Base-by-base conservation (phyloP, 2,113 vertebrate species). In the Lepus americanus region DNA sequence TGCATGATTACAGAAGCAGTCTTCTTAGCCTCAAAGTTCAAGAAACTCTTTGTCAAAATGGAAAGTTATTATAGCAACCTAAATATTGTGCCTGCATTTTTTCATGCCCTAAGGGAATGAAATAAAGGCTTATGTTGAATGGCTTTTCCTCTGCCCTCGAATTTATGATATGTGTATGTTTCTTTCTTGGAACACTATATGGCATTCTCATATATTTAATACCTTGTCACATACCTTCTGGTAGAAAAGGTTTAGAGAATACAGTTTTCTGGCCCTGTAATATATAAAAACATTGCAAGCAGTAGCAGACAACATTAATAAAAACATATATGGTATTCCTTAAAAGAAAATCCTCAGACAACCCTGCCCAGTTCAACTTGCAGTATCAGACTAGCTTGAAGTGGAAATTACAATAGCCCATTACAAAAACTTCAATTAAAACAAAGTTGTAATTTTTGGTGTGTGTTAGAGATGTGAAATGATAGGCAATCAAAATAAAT, bases 51-150 rank as follows among this genome's bases (percentile, higher is more conserved):
- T 70, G 6, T 23, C 29, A 73, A 78, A 81, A 63, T 39, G 12
- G 39, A 93, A 87, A 59, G 1, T 72, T 66, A 81, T 33, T 61
- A 9, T 31, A 66, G 8, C 4, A 92, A 80, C 19, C 14, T 86
- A 69, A 84, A 84, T 83, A 76, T 44, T 53, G 51, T 80, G 6
- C 59, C 44, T 90, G 22, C 36, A 29, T 74, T 86, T 27, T 7
- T 87, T 82, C 39, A 63, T 6, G 10, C 23, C 27, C 78, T 89
- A 29, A 82, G 22, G 11, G 5, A 95, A 25, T 53, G 27, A 82
- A 81, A 70, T 55, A 89, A 86, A 77, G 3, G 0, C 29, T 95
- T 89, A 89, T 53, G 29, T 78, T n/a, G 70, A 84, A 84, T 70
- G 59, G 36, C 4, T 89, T 77, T 87, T 76, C 20, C 70, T 78